phyloP scores from a whole-genome alignment of 2,797 vertebrate genomes.

The Nannoperca obscura region DNA sequence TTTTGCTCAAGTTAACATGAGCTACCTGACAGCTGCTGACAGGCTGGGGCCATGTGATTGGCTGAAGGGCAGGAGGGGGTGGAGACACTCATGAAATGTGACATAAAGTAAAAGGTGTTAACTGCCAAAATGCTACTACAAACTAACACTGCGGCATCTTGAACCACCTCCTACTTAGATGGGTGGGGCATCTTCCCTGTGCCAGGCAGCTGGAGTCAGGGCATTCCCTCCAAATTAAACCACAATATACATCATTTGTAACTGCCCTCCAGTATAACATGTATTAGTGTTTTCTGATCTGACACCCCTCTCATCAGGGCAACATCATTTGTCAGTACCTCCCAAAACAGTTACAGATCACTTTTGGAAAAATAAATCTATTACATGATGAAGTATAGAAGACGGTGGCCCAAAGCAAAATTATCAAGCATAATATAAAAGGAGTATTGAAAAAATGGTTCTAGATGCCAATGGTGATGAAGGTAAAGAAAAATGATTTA shows the following conservation, averaged over 20 bases:
- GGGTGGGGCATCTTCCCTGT: not conserved
- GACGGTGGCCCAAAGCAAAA: not conserved
- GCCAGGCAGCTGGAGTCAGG: constrained; percentile 2
- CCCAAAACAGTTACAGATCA: not conserved
- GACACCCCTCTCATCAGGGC: not conserved
- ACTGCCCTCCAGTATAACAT: not conserved
- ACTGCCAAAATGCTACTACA: not conserved
- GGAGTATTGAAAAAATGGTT: not conserved
- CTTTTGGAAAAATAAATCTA: not conserved
- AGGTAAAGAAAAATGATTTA: not conserved
- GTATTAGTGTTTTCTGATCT: too few relatives aligned
- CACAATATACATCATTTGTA: not conserved
- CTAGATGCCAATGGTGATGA: not conserved
- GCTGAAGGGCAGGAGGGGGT: not conserved
- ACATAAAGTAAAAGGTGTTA: not conserved
- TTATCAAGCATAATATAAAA: not conserved
- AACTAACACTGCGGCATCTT: not conserved
- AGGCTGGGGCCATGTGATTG: not conserved
- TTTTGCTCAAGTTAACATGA: not conserved
- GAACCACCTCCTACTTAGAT: not conserved
- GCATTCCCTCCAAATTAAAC: not conserved
- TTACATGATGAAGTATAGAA: not conserved
- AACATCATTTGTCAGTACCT: not conserved
- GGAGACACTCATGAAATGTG: not conserved
- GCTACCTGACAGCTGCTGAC: not conserved